A percentile compares a stretch with the other conserved stretches of the same genome.
Evolutionary conservation across 2,888 invertebrate genomes (phyloP).

Genomic region (Pemphredon lugubris): DNA sequence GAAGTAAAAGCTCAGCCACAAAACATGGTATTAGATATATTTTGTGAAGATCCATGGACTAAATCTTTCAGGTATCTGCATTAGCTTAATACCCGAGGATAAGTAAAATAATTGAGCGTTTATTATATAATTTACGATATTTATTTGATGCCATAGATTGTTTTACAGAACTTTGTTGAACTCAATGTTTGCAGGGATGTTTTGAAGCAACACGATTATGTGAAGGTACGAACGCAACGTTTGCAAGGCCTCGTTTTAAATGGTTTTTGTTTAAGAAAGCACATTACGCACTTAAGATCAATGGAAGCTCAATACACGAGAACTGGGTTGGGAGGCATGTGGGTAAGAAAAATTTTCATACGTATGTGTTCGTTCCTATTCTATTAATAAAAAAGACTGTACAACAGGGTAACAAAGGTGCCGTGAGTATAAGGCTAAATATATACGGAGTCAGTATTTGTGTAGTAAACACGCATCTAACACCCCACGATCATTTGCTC

Average conservation of each 20-base stretch:
- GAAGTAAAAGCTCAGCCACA: conserved; percentile 95
- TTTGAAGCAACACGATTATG: conserved; percentile 87
- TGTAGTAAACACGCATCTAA: conserved; percentile 94
- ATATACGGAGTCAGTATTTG: conserved; percentile 94
- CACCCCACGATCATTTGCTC: conserved; percentile 93
- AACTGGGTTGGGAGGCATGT: conserved; percentile 95
- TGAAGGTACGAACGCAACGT: conserved; percentile 90
- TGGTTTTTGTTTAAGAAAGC: conserved; percentile 89
- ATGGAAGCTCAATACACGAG: conserved; percentile 94
- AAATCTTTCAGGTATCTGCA: conserved; percentile 83
- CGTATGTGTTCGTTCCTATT: neutral
- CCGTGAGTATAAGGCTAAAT: conserved; percentile 92
- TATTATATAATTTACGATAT: too few species aligned
- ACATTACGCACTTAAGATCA: conserved; percentile 90
- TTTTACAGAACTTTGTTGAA: too few species aligned
- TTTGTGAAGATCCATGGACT: conserved; percentile 94
- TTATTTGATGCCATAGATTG: too few species aligned
- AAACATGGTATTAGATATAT: conserved; percentile 89
- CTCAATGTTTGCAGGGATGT: conserved; percentile 84
- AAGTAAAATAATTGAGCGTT: too few species aligned
- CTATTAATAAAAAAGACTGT: neutral
- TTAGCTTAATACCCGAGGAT: neutral
- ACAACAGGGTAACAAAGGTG: conserved; percentile 96
- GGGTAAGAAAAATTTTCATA: conserved; percentile 85
- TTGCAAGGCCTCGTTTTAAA: conserved; percentile 92